These are phyloP conservation scores for Eupristina koningsbergeri DNA, from an alignment of 1,140 invertebrate genomes.

Conservation along the genomic window DNA sequence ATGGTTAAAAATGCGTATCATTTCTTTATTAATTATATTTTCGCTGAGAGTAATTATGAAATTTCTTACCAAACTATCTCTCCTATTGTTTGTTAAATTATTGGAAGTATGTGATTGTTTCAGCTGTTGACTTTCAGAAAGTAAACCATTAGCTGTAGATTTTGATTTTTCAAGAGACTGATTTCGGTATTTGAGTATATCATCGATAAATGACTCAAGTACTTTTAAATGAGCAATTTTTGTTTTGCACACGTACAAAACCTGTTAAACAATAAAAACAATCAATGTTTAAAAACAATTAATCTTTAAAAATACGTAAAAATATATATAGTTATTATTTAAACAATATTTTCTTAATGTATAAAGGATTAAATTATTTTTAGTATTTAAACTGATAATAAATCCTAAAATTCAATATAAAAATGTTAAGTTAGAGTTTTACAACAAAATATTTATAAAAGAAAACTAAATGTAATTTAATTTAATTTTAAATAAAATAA, in stretches of 20 bases:
- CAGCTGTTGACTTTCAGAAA: slow-evolving; percentile 64
- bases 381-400: no score
- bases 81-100: slow-evolving; percentile 57
- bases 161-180: slow-evolving; percentile 83
- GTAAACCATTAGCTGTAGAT: slow-evolving; percentile 68
- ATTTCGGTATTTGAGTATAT: slow-evolving; percentile 87
- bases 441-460: no score
- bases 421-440: no score
- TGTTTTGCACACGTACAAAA: slow-evolving; percentile 91
- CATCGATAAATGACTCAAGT: slow-evolving; percentile 90
- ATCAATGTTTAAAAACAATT: background rate
- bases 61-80: slow-evolving; percentile 65
- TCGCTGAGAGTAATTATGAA: background rate
- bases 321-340: no score
- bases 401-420: no score
- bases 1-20: no score
- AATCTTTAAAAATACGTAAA: no score
- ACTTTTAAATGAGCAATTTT: slow-evolving; percentile 83
- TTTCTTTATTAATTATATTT: no score
- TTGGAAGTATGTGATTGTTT: slow-evolving; percentile 59
- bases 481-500: no score
- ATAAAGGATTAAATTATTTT: no score
- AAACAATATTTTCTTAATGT: no score
- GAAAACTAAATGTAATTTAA: no score
- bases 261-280: slow-evolving; percentile 71